Percentiles rank a stretch among this genome's conserved stretches.
Conservation (phyloP, 2,888 invertebrate species). For the Pristionchus mayeri region DNA sequence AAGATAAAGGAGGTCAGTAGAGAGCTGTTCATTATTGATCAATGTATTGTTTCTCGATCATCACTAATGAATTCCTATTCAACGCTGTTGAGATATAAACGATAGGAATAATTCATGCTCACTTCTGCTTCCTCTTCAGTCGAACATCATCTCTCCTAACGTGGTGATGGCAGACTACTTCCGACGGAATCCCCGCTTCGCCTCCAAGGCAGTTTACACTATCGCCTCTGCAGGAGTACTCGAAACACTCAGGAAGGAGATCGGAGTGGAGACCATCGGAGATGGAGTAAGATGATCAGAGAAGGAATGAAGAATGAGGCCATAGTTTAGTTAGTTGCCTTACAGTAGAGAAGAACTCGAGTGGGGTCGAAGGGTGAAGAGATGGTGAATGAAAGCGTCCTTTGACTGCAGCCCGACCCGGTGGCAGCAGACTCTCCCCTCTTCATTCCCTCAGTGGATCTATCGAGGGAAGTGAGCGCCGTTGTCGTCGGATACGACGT, state of each 20-base stretch:
- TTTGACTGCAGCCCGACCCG: not conserved
- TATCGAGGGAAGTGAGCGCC: conserved; percentile 83
- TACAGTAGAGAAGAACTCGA: no score
- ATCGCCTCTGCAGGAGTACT: conserved; percentile 50
- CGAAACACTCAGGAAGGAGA: conserved; percentile 1
- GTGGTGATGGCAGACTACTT: conserved; percentile 67
- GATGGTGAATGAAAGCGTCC: not conserved
- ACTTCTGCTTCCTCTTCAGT: not conserved
- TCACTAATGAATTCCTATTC: no score
- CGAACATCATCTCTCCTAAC: conserved; percentile 69
- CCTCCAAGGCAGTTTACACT: conserved; percentile 9
- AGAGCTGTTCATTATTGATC: no score
- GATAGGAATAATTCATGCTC: no score
- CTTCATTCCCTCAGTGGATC: conserved; percentile 52
- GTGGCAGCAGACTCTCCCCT: not conserved
- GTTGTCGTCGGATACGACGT: conserved; percentile 95
- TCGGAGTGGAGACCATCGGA: conserved; percentile 17
- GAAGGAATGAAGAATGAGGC: no score
- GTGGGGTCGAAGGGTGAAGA: not conserved
- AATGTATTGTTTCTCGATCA: no score
- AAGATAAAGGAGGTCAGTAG: conserved; percentile 50
- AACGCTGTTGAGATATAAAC: no score
- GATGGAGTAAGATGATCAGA: conserved; percentile 17
- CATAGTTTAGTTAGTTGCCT: no score
- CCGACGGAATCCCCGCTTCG: conserved; percentile 53